Conservation (phyloP, 2,888 invertebrate species). For the Argyresthia goedartella region DNA sequence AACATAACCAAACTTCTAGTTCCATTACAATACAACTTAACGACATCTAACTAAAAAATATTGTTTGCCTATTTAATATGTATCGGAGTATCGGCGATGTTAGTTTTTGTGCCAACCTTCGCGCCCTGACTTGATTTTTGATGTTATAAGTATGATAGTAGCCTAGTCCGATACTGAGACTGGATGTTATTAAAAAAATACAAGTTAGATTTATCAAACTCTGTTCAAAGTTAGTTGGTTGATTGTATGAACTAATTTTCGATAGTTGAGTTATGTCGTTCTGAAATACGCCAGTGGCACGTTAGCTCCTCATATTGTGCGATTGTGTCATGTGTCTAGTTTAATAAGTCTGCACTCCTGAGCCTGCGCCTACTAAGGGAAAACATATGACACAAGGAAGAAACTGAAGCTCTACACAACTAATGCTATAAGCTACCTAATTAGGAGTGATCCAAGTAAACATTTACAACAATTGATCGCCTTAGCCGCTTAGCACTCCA, state of each 20-base stretch:
- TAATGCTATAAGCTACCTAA: background rate
- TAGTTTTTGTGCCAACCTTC: background rate
- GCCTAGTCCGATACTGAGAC: no score
- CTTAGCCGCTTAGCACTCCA: constrained; percentile 19
- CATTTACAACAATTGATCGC: background rate
- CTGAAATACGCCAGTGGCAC: no score
- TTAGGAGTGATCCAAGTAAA: background rate
- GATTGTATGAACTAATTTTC: no score
- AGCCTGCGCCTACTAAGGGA: background rate
- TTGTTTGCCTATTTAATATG: constrained; percentile 60
- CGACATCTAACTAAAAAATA: constrained; percentile 30
- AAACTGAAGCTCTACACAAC: constrained; percentile 25
- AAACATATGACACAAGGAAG: constrained; percentile 62
- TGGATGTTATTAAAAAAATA: no score
- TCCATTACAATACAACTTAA: constrained; percentile 19
- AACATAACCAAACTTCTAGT: constrained; percentile 39
- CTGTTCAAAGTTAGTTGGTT: no score
- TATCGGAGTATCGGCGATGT: constrained; percentile 53
- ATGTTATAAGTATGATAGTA: no score
- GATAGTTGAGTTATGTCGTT: no score
- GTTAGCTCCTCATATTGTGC: no score
- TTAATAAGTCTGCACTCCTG: no score
- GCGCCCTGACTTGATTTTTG: no score
- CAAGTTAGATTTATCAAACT: no score
- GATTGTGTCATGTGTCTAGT: no score